phyloP scores from a whole-genome alignment of 1,140 invertebrate species.

The Bombus haemorrhoidalis region DNA sequence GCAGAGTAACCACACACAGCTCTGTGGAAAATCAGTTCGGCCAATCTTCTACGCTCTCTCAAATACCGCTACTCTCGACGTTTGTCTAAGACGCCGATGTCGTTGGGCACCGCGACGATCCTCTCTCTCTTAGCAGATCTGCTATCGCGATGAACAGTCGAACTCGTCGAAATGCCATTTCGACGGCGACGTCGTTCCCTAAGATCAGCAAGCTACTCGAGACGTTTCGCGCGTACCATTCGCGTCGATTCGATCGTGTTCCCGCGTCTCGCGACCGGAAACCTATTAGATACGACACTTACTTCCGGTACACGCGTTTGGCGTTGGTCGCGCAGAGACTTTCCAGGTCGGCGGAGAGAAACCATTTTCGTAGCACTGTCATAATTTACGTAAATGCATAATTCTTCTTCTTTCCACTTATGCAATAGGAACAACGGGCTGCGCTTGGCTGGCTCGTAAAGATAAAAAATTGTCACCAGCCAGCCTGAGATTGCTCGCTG shows the following conservation, averaged over 20 bases:
- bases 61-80: background rate
- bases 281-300: background rate
- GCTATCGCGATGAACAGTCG: background rate
- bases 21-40: background rate
- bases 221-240: background rate
- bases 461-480: constrained; percentile 78
- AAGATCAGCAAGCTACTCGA: background rate
- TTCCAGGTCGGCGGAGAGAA: constrained; percentile 30
- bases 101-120: background rate
- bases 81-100: constrained; percentile 2
- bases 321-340: background rate
- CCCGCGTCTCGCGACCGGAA: background rate
- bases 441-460: constrained; percentile 71
- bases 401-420: constrained; percentile 76
- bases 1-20: background rate
- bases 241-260: no score
- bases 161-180: background rate
- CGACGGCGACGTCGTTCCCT: background rate
- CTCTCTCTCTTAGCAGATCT: background rate
- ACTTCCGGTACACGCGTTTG: background rate
- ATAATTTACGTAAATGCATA: constrained; percentile 79
- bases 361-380: constrained; percentile 72
- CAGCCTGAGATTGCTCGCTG: constrained; percentile 68
- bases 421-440: constrained; percentile 73
- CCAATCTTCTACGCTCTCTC: background rate